Base-by-base conservation (phyloP, 1,140 invertebrate species). In the Drosophila willistoni region DNA sequence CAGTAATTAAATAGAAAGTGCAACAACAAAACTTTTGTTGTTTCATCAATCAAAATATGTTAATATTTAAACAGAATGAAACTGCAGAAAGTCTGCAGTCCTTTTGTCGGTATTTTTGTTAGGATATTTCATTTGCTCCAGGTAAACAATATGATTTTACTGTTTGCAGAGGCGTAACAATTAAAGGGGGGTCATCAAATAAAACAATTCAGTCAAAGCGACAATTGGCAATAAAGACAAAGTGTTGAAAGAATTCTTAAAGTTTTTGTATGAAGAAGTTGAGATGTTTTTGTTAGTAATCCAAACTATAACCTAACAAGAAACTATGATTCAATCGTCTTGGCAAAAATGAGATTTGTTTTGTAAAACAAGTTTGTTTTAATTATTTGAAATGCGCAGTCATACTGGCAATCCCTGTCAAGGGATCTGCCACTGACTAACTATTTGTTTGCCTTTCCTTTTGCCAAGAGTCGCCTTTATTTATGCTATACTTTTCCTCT, bases 371-470 rank as follows among this genome's bases (percentile, higher is more conserved):
- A 22, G 19, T 22, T 22, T 22, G 19, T 22, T 22, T 22, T 22
- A 13, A 39, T 13, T 39, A 13, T 39, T 39, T 13, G 3, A 39
- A 39, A 39, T 3, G 36, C 36, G 36, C 36, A 39, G 4, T 39
- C 36, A 13, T 4, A 5, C 10, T 39, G 36, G 12, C 5, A 39
- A 39, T 39, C 36, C 44, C 44, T 10, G 6, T 9, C 9, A 7
- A 10, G 19, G 19, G 10, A 19, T 12, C 44, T 22, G 17, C 17
- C 44, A 19, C 44, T 51, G 44, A 44, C 72, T 75, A 64, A 75
- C 68, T 75, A 75, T 75, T 77, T 76, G 73, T 77, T 61, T 70
- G 73, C 73, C 59, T 56, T 62, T 44, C 33, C 33, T 55, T 71
- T 62, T 61, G 39, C 55, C 33, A 17, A 7, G 41, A n/a, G 41